A percentile compares a stretch with the other conserved stretches of the same genome.
Conservation (phyloP, 1,140 invertebrate species). For the Drosophila nigrodunni region DNA sequence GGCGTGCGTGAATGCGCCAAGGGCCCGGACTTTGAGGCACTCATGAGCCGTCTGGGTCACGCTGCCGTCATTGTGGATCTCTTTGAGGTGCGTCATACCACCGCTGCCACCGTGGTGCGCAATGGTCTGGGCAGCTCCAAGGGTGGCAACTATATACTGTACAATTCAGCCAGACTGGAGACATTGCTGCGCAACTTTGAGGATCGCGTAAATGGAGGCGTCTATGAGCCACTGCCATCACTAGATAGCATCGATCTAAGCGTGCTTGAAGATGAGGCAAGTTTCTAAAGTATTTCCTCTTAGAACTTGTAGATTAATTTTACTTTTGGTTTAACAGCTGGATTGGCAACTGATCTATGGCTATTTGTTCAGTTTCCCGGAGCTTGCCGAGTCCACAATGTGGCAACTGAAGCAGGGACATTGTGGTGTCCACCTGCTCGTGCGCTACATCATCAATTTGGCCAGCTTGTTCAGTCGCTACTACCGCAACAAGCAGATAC, state of each 20-base stretch:
- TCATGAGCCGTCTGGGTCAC: constrained; percentile 86
- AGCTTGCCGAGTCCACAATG: constrained; percentile 86
- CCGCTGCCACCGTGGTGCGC: constrained; percentile 62
- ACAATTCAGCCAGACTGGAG: constrained; percentile 89
- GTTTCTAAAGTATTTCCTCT: background rate
- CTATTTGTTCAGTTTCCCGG: constrained; percentile 88
- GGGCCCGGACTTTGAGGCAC: constrained; percentile 85
- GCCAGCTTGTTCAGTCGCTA: constrained; percentile 89
- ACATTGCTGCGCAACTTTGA: constrained; percentile 88
- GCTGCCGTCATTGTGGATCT: constrained; percentile 88
- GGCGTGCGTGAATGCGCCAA: constrained; percentile 85
- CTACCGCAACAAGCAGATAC: constrained; percentile 87
- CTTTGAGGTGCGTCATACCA: constrained; percentile 86
- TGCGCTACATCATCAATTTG: constrained; percentile 87
- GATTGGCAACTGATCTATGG: constrained; percentile 90
- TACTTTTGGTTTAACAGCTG: constrained; percentile 31
- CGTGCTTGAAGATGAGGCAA: constrained; percentile 87
- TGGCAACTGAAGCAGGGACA: constrained; percentile 84
- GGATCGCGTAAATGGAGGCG: constrained; percentile 84
- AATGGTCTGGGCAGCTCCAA: constrained; percentile 82
- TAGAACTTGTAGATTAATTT: background rate
- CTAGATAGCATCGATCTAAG: constrained; percentile 87
- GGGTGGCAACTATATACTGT: constrained; percentile 89
- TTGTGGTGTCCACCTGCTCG: constrained; percentile 87
- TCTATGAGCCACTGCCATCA: constrained; percentile 86